These are phyloP conservation scores for Netelia melanura DNA, from an alignment of 2,888 invertebrate genomes.

Conservation along the genomic window DNA sequence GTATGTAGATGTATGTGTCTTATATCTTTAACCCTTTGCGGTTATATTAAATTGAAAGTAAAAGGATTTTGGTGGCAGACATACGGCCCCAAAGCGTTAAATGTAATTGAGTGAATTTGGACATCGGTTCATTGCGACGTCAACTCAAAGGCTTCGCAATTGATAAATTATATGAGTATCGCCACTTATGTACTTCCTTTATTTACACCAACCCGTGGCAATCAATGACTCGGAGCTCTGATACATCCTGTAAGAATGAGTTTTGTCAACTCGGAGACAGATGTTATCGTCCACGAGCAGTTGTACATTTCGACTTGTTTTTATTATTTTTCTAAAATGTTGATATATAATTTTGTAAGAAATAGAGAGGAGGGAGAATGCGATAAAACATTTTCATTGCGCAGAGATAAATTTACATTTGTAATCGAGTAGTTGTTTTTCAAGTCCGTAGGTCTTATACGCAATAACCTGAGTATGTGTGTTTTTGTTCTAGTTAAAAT, in stretches of 20 bases:
- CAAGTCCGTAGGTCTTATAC: not conserved
- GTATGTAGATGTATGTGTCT: not conserved
- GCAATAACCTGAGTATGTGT: not conserved
- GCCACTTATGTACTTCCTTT: not conserved
- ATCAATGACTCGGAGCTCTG: conserved; percentile 42
- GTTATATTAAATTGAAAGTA: no score
- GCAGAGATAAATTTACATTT: no score
- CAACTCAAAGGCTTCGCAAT: conserved; percentile 25
- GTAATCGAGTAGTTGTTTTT: no score
- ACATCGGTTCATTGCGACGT: conserved; percentile 13
- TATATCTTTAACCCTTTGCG: no score
- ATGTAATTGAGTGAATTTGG: conserved; percentile 3
- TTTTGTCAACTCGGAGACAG: conserved; percentile 3
- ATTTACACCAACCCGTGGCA: not conserved
- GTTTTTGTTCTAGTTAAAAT: conserved; percentile 58
- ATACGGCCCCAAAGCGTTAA: not conserved
- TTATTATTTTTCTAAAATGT: not conserved
- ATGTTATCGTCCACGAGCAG: not conserved
- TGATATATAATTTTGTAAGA: no score
- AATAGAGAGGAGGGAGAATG: no score
- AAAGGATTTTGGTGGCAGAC: no score
- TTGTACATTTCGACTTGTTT: not conserved
- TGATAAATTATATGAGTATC: conserved; percentile 21
- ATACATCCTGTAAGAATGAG: conserved; percentile 47
- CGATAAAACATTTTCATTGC: no score